Base-by-base conservation (phyloP, 2,797 vertebrate species). In the Potorous gilbertii region DNA sequence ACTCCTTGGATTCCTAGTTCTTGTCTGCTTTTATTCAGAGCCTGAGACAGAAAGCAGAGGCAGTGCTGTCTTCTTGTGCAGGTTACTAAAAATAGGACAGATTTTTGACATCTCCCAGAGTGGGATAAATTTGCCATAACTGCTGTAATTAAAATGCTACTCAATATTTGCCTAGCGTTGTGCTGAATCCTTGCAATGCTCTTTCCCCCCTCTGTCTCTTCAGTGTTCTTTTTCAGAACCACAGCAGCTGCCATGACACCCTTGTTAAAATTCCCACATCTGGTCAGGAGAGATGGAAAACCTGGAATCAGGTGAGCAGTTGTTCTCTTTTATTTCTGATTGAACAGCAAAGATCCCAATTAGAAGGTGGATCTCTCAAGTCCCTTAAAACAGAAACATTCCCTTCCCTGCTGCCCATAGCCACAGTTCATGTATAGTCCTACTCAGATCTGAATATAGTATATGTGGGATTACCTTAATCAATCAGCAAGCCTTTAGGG, bases 71-170 rank as follows among this genome's bases (percentile, higher is more conserved):
- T 97, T 96, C 97, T 55, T 91, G 55, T 81, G 96, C 95, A 94
- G 87, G 91, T 98, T 97, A 95, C 98, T 98, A 98, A 98, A 97
- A 97, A 97, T 16, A 98, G 74, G 40, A 91, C 55, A 55, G 54
- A 94, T 94, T 98, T 97, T 96, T 97, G 93, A 91, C 93, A 55
- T 96, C 95, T 97, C 56, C 24, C 31, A 90, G 54, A 96, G 95
- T 21, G 95, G 94, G 21, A 98, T 87, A 97, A 56, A 95, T 95
- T 98, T 97, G 94, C 92, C 92, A 93, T 94, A 94, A 93, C 74
- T 0, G 0, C 66, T 90, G 55, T 95, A 97, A 97, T 96, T 96
- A 97, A 98, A 97, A 92, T 92, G 55, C 94, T 95, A 54, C 52
- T 94, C 95, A 96, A 29, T 91, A 95, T 96, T 97, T 97, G 90